Conservation (phyloP, 2,797 vertebrate genomes). For the Channallabes apus region DNA sequence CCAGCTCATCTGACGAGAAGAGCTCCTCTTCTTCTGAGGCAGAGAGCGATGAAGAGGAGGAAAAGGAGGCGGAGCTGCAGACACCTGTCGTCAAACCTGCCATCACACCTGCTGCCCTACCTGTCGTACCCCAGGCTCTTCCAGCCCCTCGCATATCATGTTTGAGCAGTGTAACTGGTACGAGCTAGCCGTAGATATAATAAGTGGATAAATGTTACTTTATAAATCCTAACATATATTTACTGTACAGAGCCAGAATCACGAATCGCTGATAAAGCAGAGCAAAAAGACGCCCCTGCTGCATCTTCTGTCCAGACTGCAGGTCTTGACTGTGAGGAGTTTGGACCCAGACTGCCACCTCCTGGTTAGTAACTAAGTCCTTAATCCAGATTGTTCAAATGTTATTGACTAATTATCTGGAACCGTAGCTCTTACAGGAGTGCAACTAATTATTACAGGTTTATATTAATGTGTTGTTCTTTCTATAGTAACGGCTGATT, state of each 20-base stretch:
- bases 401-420: background rate
- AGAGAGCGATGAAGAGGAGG: constrained; percentile 69
- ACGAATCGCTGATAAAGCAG: background rate
- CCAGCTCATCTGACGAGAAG: constrained; percentile 87
- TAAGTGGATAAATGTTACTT: background rate
- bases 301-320: constrained; percentile 54
- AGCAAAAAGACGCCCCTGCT: constrained; percentile 29
- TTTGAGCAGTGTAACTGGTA: constrained; percentile 31
- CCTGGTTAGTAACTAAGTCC: constrained; percentile 57
- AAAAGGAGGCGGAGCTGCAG: constrained; percentile 21
- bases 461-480: background rate
- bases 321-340: constrained; percentile 73
- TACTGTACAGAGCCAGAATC: constrained; percentile 33
- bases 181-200: background rate
- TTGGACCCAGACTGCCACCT: constrained; percentile 89
- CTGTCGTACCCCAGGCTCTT: constrained; percentile 22
- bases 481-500: background rate
- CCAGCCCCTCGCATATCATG: constrained; percentile 17
- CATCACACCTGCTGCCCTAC: background rate
- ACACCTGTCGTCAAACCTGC: background rate
- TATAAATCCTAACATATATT: background rate
- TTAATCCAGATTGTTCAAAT: background rate
- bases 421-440: background rate
- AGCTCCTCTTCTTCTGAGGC: constrained; percentile 86
- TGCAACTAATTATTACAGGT: background rate